Base-by-base conservation (phyloP, 2,888 invertebrate species). In the Agrotis puta region DNA sequence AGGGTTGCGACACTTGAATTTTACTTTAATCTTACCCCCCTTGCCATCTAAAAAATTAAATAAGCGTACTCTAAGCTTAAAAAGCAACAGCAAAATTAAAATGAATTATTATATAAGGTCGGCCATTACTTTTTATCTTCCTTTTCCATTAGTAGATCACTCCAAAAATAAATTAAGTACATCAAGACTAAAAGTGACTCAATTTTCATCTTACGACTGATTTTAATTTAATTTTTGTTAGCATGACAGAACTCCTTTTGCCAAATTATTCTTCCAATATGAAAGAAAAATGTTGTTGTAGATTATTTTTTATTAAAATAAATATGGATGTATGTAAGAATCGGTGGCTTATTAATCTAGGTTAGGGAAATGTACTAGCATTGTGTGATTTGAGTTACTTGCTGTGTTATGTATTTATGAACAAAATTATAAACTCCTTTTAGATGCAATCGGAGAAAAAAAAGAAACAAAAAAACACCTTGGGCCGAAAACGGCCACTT, bases 201-300 rank as follows among this genome's bases (percentile, higher is more conserved):
- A 81, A 86, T 82, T 67, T 45, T 73, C 62, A 78, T 74, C 58
- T 74, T 77, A 68, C 80, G 89, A 90, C 89, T 90, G 88, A 89
- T 79, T 85, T 68, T 77, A 62, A 70, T 78, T 82, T 79, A 71
- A 64, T 79, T 81, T 82, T 63, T 69, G 63, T 82, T 80, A 75
- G 81, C 85, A 82, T 88, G 83, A 80, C 86, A 82, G 88, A 85
- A 91, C 91, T 92, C 92, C 90, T 87, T 89, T 85, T 89, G 93
- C 92, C 93, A 93, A 93, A 93, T 86, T 84, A 81, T 88, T 92
- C 92, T 92, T 92, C 92, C 92, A 89, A 80, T 81, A 74, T 68
- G 69, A 68, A 72, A 53, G 78, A 73, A 81, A 70, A 79, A 82
- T 77, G 54, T 69, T 59, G 47, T 71, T 77, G 67, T 77, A 67